These are phyloP conservation scores for Hyposoter didymator DNA, from an alignment of 2,888 invertebrate genomes.

Conservation along the genomic window DNA sequence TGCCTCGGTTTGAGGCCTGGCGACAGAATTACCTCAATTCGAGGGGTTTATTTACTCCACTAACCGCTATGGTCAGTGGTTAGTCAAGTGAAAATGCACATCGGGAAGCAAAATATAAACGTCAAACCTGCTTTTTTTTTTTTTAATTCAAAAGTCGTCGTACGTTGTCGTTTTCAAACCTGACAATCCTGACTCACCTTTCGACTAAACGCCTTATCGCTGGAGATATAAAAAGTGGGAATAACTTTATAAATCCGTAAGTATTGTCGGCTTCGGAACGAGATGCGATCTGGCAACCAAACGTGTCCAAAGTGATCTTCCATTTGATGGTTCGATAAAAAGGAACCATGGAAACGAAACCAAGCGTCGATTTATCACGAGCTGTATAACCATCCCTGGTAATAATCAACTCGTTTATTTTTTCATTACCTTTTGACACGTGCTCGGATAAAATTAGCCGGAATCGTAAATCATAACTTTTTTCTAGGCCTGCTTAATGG, in stretches of 20 bases:
- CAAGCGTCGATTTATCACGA: slow-evolving; percentile 37
- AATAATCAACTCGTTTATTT: slow-evolving; percentile 70
- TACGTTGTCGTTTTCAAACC: neutral
- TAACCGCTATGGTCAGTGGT: no score
- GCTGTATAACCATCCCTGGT: slow-evolving; percentile 60
- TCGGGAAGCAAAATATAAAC: no score
- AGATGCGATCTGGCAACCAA: neutral
- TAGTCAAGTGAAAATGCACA: no score
- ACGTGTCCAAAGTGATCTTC: neutral
- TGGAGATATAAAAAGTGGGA: neutral
- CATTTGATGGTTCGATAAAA: neutral
- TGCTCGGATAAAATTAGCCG: slow-evolving; percentile 68
- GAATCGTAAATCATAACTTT: slow-evolving; percentile 7
- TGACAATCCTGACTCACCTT: neutral
- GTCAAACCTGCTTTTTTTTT: no score
- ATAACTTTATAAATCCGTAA: neutral
- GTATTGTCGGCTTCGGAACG: neutral
- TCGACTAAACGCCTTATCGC: neutral
- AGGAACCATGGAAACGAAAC: slow-evolving; percentile 33
- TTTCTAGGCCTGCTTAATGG: neutral
- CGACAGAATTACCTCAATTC: no score
- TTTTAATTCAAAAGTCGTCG: no score
- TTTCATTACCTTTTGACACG: slow-evolving; percentile 55
- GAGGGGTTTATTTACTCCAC: no score
- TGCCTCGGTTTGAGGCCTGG: no score